Evolutionary conservation across 2,113 vertebrate species (phyloP), one percentile per base, ranked within the genome.

Genomic region (Porphyrio hochstetteri): DNA sequence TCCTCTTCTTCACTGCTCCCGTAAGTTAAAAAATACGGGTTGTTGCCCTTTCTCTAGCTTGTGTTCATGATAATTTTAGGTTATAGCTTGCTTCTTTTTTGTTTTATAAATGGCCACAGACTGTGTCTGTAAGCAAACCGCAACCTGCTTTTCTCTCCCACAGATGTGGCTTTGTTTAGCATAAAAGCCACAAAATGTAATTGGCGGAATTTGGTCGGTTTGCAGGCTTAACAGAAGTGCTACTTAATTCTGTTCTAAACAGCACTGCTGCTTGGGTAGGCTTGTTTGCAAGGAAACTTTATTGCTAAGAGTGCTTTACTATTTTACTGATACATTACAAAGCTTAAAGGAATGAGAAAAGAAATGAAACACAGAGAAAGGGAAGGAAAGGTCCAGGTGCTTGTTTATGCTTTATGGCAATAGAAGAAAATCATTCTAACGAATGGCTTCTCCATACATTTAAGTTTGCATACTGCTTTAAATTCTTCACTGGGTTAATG

Each of bases 381-480:
- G 10, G 12, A 55, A 79, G 28, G 7, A 59, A 95, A 70, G 80
- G 94, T 81, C 88, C 64, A 95, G 72, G 35, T 6, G 5, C 20
- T 86, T 42, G 65, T 53, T 55, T 81, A 10, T 94, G 57, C 71
- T 44, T 72, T 68, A 57, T 17, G 21, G 59, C 21, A 76, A 42
- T 25, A 63, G 68, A 85, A 91, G 31, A 93, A 94, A 96, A 91
- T 85, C 95, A 93, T 90, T 69, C 79, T 50, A 86, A 97, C 77
- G 44, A 94, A 85, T 71, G 53, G 38, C 90, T 96, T 71, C 27
- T 93, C 76, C 59, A 83, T 40, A 76, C 57, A 83, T 67, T 85
- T 74, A 40, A 71, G 27, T 87, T 50, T 95, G 25, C 18, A 46
- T 16, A 33, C 27, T 71, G 63, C 74, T 97, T 95, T 95, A 95